phyloP scores from a whole-genome alignment of 53 echinoderm and acorn worm genomes.

The Temnopleurus reevesii region DNA sequence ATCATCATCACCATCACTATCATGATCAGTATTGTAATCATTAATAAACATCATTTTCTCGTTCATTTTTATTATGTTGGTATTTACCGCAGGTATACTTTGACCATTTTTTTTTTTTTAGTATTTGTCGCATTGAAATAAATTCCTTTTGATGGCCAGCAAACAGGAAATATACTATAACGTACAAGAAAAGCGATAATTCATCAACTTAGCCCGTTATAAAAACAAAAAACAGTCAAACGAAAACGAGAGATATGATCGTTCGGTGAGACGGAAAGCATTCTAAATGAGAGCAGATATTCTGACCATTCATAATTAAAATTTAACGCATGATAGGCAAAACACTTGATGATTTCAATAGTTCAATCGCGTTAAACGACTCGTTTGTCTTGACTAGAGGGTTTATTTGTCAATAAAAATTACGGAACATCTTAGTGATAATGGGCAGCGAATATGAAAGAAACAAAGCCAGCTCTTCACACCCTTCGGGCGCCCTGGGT shows the following conservation, averaged over 20 bases:
- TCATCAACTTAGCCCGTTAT: not conserved
- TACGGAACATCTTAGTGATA: not conserved
- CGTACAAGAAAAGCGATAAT: not conserved
- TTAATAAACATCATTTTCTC: not conserved
- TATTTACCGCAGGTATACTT: too few relatives aligned
- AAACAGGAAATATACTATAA: not conserved
- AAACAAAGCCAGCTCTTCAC: not conserved
- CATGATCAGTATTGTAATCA: not conserved
- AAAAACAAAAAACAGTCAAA: not conserved
- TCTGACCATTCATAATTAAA: slow-evolving; percentile 3
- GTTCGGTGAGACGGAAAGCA: not conserved
- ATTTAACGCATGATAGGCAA: not conserved
- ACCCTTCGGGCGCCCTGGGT: not conserved
- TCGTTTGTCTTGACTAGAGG: not conserved
- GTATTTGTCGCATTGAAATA: too few relatives aligned
- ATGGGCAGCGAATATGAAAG: too few relatives aligned
- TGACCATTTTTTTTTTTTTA: too few relatives aligned
- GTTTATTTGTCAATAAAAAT: not conserved
- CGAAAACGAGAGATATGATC: not conserved
- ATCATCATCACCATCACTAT: not conserved
- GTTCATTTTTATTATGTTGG: too few relatives aligned
- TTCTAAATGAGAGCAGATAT: not conserved
- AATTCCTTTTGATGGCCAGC: not conserved
- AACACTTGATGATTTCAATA: not conserved
- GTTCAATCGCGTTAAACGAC: not conserved